A percentile compares a stretch with the other conserved stretches of the same genome.
Conservation (phyloP, 2,797 vertebrate genomes). For the Hypotaenidia okinawae region DNA sequence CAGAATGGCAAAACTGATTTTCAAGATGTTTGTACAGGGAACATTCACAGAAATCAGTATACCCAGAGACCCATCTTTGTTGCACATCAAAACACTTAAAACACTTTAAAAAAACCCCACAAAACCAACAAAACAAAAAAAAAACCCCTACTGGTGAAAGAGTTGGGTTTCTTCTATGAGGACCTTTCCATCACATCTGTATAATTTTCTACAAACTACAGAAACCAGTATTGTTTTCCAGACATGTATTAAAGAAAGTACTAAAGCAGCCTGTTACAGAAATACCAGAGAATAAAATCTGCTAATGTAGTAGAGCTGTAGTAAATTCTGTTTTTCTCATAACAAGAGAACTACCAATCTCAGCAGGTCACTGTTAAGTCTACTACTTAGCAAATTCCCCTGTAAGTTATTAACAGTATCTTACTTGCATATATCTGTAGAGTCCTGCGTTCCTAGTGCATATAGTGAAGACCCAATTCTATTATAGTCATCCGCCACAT, state of each 20-base stretch:
- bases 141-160: neutral
- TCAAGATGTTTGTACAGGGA: neutral
- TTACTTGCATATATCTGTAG: conserved; percentile 97
- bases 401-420: conserved; percentile 6
- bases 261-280: neutral
- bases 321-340: neutral
- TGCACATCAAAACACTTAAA: neutral
- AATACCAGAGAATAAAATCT: neutral
- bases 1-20: neutral
- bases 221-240: neutral
- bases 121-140: too few species aligned
- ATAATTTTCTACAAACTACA: neutral
- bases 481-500: conserved; percentile 96
- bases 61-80: neutral
- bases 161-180: rapidly evolving
- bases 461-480: conserved; percentile 96
- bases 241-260: neutral
- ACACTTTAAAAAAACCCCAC: neutral
- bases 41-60: neutral
- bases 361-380: neutral
- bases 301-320: neutral
- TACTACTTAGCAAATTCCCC: neutral
- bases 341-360: neutral
- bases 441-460: conserved; percentile 94
- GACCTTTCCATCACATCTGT: neutral